phyloP scores from a whole-genome alignment of 2,888 invertebrate species.

The Agrochola litura region DNA sequence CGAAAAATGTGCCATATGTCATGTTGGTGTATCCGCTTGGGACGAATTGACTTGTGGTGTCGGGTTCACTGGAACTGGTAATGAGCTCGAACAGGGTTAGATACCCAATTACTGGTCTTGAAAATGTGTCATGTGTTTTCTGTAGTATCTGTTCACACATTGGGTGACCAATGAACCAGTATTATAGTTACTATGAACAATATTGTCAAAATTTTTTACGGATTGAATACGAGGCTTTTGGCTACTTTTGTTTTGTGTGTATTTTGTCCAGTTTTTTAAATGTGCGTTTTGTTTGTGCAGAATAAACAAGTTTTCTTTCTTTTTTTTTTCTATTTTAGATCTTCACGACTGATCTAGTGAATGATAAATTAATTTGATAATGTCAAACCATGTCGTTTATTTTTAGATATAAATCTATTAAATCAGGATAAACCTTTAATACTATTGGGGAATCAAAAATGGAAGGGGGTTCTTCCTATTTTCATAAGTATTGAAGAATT shows the following conservation, averaged over 20 bases:
- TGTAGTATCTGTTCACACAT: not conserved
- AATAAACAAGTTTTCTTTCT: no score
- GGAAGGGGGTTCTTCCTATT: conserved; percentile 90
- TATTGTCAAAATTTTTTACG: no score
- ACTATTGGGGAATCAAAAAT: conserved; percentile 91
- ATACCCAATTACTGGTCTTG: conserved; percentile 42
- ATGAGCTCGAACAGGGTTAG: conserved; percentile 40
- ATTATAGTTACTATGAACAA: no score
- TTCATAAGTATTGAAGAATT: conserved; percentile 87
- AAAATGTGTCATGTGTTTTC: conserved; percentile 17
- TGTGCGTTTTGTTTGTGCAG: no score
- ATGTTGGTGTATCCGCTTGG: conserved; percentile 60
- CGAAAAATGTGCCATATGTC: conserved; percentile 55
- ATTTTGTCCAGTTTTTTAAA: no score
- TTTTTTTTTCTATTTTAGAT: no score
- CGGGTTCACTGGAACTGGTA: conserved; percentile 49
- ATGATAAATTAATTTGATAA: not conserved
- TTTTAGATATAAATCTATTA: conserved; percentile 83
- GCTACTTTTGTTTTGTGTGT: no score
- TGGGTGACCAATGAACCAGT: no score
- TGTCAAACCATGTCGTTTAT: not conserved
- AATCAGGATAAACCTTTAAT: conserved; percentile 90
- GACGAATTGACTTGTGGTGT: conserved; percentile 58
- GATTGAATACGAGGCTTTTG: no score
- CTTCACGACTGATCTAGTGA: not conserved